phyloP scores from a whole-genome alignment of 2,113 vertebrate species.

The Pedionomus torquatus region DNA sequence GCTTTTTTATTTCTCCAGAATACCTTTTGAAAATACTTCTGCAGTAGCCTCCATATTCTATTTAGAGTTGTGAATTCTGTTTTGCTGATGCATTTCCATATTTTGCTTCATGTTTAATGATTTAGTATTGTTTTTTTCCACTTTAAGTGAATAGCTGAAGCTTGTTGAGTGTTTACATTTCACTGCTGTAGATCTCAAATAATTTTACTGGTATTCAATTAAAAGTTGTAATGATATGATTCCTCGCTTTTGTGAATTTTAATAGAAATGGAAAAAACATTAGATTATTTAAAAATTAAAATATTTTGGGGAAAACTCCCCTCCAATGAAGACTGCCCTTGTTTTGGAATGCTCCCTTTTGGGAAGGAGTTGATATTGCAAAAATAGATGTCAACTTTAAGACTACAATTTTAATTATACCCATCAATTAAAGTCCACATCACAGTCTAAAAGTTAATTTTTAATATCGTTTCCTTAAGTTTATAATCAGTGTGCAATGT shows the following conservation, averaged over 20 bases:
- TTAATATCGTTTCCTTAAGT: neutral
- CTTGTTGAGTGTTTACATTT: slow-evolving; percentile 51
- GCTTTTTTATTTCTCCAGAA: neutral
- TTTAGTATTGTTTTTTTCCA: slow-evolving; percentile 13
- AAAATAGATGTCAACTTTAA: neutral
- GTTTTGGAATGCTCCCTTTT: neutral
- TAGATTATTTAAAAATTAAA: neutral
- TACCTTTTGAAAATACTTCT: neutral
- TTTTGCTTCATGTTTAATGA: slow-evolving; percentile 25
- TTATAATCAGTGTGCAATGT: neutral
- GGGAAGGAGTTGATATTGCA: neutral
- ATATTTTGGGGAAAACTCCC: neutral
- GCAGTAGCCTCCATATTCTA: neutral
- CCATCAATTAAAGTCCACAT: neutral
- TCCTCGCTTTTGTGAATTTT: slow-evolving; percentile 53
- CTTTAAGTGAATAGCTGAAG: slow-evolving; percentile 18
- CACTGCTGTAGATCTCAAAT: neutral
- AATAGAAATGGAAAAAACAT: slow-evolving; percentile 14
- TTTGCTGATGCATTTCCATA: slow-evolving; percentile 18
- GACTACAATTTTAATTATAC: neutral
- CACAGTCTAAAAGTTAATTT: neutral
- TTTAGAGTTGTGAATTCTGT: neutral
- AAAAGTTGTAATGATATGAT: slow-evolving; percentile 22
- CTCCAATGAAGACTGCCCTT: neutral
- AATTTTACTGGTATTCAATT: slow-evolving; percentile 54